These are phyloP conservation scores for Hartigia nigra DNA, from an alignment of 2,888 invertebrate species.

Conservation along the genomic window DNA sequence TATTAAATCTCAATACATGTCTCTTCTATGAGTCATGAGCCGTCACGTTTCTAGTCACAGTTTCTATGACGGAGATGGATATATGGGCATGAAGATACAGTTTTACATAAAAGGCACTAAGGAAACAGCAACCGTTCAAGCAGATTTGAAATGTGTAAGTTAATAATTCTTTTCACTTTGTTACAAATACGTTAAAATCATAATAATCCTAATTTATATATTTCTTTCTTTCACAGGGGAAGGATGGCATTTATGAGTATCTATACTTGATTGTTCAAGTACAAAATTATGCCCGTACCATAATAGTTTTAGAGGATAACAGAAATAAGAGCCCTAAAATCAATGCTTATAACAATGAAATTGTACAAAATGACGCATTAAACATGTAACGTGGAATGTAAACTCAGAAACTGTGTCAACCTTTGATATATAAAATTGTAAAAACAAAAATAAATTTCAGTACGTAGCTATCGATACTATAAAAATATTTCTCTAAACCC, in stretches of 20 bases:
- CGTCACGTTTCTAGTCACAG: conserved; percentile 70
- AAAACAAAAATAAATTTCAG: background rate
- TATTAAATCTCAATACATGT: background rate
- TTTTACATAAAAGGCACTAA: conserved; percentile 89
- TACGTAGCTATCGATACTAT: background rate
- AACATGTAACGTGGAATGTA: background rate
- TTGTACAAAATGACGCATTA: background rate
- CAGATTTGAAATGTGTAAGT: conserved; percentile 86
- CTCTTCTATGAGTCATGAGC: conserved; percentile 6
- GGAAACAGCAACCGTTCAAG: conserved; percentile 84
- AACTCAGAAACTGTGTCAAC: background rate
- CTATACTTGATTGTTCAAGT: conserved; percentile 86
- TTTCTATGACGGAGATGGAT: conserved; percentile 79
- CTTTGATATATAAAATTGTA: background rate
- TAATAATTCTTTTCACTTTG: conserved; percentile 12
- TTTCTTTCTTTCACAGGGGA: conserved; percentile 73
- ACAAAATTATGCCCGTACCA: conserved; percentile 80
- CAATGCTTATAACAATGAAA: conserved; percentile 49
- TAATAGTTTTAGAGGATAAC: conserved; percentile 85
- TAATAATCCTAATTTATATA: conserved; percentile 12
- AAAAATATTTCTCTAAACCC: too few species aligned
- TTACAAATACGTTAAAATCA: conserved; percentile 18
- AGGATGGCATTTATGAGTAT: conserved; percentile 81
- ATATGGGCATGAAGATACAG: conserved; percentile 86
- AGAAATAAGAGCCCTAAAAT: conserved; percentile 55